Percentiles rank a stretch among this genome's conserved stretches.
Conservation (phyloP, 1,140 invertebrate genomes). For the Sinonovacula constricta region DNA sequence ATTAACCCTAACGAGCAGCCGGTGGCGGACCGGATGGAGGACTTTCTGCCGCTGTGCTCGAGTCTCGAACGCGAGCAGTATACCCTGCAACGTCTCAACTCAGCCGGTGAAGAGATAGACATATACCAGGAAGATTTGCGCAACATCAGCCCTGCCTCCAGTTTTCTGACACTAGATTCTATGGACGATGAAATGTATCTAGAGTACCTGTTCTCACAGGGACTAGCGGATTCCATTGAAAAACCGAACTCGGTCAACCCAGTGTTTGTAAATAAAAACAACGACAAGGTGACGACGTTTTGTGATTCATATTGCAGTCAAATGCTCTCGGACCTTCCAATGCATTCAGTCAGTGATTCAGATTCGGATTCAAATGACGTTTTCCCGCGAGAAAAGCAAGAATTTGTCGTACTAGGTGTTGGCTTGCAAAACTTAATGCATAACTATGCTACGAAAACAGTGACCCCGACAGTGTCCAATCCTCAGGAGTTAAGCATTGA, state of each 20-base stretch:
- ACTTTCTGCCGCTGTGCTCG: slow-evolving; percentile 69
- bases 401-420: slow-evolving; percentile 78
- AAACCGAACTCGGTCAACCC: slow-evolving; percentile 55
- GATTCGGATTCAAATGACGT: slow-evolving; percentile 51
- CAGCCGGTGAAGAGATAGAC: slow-evolving; percentile 70
- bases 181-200: slow-evolving; percentile 70
- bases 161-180: slow-evolving; percentile 67
- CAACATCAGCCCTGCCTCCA: slow-evolving; percentile 53
- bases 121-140: slow-evolving; percentile 55
- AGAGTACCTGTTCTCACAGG: slow-evolving; percentile 75
- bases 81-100: slow-evolving; percentile 75
- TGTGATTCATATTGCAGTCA: slow-evolving; percentile 58
- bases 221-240: slow-evolving; percentile 67
- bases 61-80: slow-evolving; percentile 73
- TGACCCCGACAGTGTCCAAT: slow-evolving; percentile 20
- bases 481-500: slow-evolving; percentile 24
- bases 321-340: slow-evolving; percentile 44
- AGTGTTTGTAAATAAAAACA: slow-evolving; percentile 52
- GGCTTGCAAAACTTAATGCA: slow-evolving; percentile 77
- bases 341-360: not conserved
- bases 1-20: slow-evolving; percentile 26
- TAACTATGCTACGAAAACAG: slow-evolving; percentile 60
- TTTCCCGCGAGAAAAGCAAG: slow-evolving; percentile 52
- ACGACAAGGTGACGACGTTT: slow-evolving; percentile 57
- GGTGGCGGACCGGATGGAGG: slow-evolving; percentile 62